Conservation (phyloP, 2,113 vertebrate genomes). For the Channa maculata region DNA sequence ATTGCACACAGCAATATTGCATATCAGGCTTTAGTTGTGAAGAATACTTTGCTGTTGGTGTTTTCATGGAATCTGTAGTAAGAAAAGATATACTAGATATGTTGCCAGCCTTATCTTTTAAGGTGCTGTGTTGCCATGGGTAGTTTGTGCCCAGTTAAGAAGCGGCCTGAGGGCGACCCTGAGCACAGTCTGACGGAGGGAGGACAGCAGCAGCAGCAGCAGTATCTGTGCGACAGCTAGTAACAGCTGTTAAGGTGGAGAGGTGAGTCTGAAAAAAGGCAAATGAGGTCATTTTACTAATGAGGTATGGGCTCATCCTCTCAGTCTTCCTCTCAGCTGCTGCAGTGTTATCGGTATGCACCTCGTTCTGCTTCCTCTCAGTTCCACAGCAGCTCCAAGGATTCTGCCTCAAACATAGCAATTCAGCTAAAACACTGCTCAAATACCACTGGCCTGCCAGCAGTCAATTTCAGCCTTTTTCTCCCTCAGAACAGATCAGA, state of each 20-base stretch:
- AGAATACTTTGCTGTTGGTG: not conserved
- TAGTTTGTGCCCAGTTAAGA: conserved; percentile 32
- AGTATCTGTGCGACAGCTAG: conserved; percentile 43
- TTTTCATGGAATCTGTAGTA: conserved; percentile 14
- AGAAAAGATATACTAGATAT: conserved; percentile 1
- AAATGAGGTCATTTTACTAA: conserved; percentile 76
- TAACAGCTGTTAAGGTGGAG: conserved; percentile 75
- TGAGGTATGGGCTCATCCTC: conserved; percentile 53
- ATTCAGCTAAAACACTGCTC: conserved; percentile 61
- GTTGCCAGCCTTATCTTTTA: not conserved
- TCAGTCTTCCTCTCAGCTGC: conserved; percentile 58
- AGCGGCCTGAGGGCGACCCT: conserved; percentile 32
- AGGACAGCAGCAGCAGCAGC: conserved; percentile 17
- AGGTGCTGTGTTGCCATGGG: not conserved
- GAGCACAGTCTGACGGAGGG: conserved; percentile 15
- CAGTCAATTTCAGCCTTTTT: conserved; percentile 49
- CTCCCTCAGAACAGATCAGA: conserved; percentile 41
- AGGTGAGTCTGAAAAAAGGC: conserved; percentile 66
- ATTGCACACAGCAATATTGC: not conserved
- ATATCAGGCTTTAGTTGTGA: no score
- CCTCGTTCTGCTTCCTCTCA: conserved; percentile 68
- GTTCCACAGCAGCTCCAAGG: conserved; percentile 63
- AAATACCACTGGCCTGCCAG: conserved; percentile 49
- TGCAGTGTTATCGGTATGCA: conserved; percentile 73
- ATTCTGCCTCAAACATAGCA: conserved; percentile 68